Evolutionary conservation across 2,797 vertebrate species (phyloP).

Genomic region (Paramormyrops hopkinsi): DNA sequence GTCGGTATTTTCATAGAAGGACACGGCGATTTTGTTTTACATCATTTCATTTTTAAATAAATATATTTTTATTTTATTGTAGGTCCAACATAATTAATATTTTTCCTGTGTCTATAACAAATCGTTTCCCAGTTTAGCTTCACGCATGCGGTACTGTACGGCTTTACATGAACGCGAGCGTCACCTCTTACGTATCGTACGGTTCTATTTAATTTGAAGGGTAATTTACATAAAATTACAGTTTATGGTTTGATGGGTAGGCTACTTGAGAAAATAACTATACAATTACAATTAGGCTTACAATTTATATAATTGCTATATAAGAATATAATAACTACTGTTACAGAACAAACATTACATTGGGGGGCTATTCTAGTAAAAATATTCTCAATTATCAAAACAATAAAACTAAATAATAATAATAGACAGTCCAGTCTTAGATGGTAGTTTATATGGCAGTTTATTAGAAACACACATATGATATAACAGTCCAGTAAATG

Average conservation of each 20-base stretch:
- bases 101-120: background rate
- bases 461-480: background rate
- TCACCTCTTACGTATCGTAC: background rate
- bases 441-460: background rate
- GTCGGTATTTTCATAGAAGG: background rate
- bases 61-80: background rate
- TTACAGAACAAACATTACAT: background rate
- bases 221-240: background rate
- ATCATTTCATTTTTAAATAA: background rate
- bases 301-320: background rate
- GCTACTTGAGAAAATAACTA: background rate
- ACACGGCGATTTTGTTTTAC: background rate
- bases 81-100: background rate
- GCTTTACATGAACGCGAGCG: background rate
- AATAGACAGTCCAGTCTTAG: background rate
- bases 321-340: background rate
- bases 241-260: background rate
- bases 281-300: constrained; percentile 1
- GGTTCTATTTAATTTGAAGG: background rate
- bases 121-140: background rate
- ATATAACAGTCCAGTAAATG: background rate
- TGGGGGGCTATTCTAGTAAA: background rate
- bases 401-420: background rate
- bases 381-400: background rate
- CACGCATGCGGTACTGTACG: background rate